Percentiles rank a stretch among this genome's conserved stretches.
Conservation (phyloP, 2,113 vertebrate species). For the Nesogale talazaci region DNA sequence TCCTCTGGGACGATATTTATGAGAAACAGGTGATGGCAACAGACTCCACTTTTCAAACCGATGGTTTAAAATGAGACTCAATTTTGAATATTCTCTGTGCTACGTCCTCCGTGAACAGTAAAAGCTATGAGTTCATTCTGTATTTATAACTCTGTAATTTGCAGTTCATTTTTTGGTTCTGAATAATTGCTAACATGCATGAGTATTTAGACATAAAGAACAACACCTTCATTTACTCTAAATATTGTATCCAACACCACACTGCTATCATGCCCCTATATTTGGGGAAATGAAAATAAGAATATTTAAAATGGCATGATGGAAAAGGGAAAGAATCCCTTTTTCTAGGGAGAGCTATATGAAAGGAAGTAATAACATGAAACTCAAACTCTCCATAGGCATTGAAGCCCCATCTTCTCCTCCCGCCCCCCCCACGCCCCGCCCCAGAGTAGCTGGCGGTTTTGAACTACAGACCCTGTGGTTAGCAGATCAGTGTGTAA, state of each 20-base stretch:
- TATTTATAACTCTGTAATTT: background rate
- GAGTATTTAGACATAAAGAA: conserved; percentile 33
- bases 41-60: background rate
- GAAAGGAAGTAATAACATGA: background rate
- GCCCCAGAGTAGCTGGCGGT: no score
- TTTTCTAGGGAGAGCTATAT: background rate
- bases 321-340: background rate
- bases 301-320: background rate
- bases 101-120: background rate
- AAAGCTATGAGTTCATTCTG: background rate
- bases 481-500: no score
- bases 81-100: background rate
- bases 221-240: conserved; percentile 4
- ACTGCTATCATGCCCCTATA: background rate
- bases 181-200: background rate
- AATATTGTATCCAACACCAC: background rate
- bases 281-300: conserved; percentile 10
- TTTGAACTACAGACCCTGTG: no score
- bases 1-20: background rate
- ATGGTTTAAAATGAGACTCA: background rate
- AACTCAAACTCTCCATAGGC: background rate
- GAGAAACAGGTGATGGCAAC: background rate
- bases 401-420: no score
- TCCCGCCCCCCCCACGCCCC: no score
- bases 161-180: background rate